Evolutionary conservation across 2,888 invertebrate genomes (phyloP).

Genomic region (Parascotia fuliginaria): DNA sequence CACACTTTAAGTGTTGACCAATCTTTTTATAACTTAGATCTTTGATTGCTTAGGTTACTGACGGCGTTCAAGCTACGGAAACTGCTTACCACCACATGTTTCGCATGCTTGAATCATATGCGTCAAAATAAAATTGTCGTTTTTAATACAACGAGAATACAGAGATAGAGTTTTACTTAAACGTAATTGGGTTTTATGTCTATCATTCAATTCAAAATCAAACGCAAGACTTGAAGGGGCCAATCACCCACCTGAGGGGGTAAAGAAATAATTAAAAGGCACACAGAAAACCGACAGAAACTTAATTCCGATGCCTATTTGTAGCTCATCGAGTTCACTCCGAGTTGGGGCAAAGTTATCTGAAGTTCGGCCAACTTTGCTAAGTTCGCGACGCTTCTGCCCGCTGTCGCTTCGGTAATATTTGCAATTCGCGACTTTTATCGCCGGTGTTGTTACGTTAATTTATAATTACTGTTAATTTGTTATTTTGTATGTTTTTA

Average conservation of each 20-base stretch:
- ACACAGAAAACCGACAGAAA: slow-evolving; percentile 74
- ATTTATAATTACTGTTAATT: slow-evolving; percentile 81
- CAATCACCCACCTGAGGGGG: slow-evolving; percentile 68
- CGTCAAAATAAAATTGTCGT: too few relatives aligned
- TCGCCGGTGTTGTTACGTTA: slow-evolving; percentile 64
- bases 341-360: slow-evolving; percentile 54
- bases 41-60: too few relatives aligned
- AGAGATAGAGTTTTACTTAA: slow-evolving; percentile 26
- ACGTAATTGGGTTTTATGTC: slow-evolving; percentile 61
- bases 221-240: slow-evolving; percentile 53
- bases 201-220: slow-evolving; percentile 64
- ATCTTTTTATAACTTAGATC: too few relatives aligned
- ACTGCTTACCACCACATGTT: too few relatives aligned
- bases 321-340: slow-evolving; percentile 75
- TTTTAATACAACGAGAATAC: too few relatives aligned
- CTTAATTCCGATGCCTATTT: slow-evolving; percentile 83
- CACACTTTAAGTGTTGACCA: too few relatives aligned
- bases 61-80: too few relatives aligned
- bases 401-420: slow-evolving; percentile 65
- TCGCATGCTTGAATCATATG: too few relatives aligned
- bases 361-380: slow-evolving; percentile 57
- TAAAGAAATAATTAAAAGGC: slow-evolving; percentile 83
- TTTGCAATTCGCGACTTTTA: slow-evolving; percentile 74
- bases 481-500: slow-evolving; percentile 51
- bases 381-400: slow-evolving; percentile 44